Conservation (phyloP, 1,140 invertebrate species). For the Delia radicum region DNA sequence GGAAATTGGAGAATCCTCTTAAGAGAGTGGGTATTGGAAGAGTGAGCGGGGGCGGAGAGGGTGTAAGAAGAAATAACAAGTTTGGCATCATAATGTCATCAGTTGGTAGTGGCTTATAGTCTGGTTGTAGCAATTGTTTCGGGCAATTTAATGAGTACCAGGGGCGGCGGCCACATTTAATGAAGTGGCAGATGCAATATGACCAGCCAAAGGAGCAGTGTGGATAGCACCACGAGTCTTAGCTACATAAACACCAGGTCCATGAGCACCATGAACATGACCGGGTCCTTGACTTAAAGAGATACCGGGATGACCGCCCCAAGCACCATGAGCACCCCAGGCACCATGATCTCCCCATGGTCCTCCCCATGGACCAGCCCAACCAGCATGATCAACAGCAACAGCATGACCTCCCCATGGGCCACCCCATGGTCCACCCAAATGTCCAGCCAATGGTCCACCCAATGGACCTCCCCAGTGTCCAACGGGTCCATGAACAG, state of each 20-base stretch:
- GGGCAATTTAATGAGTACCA: constrained; percentile 46
- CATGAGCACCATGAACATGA: constrained; percentile 37
- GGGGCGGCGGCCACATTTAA: constrained; percentile 59
- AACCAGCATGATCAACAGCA: constrained; percentile 31
- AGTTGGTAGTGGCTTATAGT: background rate
- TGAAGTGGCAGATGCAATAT: constrained; percentile 50
- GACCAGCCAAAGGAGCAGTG: constrained; percentile 59
- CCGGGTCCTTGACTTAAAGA: constrained; percentile 49
- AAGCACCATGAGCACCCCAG: constrained; percentile 2
- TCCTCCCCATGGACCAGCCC: constrained; percentile 38
- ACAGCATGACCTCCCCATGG: constrained; percentile 33
- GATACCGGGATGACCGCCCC: constrained; percentile 41
- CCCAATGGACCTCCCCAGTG: constrained; percentile 34
- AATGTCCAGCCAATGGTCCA: constrained; percentile 38
- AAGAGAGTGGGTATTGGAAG: background rate
- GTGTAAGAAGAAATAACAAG: background rate
- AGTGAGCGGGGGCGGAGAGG: background rate
- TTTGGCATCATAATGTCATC: background rate
- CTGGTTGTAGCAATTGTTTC: background rate
- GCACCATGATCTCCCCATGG: constrained; percentile 25
- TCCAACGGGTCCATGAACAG: constrained; percentile 37
- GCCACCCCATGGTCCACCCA: constrained; percentile 42
- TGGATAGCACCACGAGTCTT: constrained; percentile 59
- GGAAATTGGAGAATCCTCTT: background rate
- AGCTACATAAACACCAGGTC: constrained; percentile 57